phyloP scores from a whole-genome alignment of 2,113 vertebrate genomes.

The Lampris megalopsis region DNA sequence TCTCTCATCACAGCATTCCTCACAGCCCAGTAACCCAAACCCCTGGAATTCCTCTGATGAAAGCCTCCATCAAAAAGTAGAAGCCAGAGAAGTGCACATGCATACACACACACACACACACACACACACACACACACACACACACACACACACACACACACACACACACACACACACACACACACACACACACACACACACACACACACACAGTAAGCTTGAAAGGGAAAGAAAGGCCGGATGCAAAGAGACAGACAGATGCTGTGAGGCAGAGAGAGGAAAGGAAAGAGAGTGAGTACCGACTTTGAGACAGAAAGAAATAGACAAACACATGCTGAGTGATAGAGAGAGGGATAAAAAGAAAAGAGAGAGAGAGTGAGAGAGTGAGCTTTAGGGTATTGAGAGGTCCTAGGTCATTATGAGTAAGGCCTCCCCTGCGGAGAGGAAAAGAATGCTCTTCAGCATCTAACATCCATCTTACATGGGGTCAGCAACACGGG shows the following conservation, averaged over 20 bases:
- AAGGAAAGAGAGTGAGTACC: not conserved
- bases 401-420: slow-evolving; percentile 51
- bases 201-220: not conserved
- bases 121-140: slow-evolving; percentile 10
- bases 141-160: not conserved
- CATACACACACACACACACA: slow-evolving; percentile 1
- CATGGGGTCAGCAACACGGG: slow-evolving; percentile 20
- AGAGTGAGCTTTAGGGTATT: slow-evolving; percentile 17
- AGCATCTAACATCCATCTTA: slow-evolving; percentile 56
- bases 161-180: not conserved
- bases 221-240: too few relatives aligned
- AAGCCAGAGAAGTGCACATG: not conserved
- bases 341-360: not conserved
- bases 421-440: slow-evolving; percentile 38
- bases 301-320: slow-evolving; percentile 9
- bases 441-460: slow-evolving; percentile 45
- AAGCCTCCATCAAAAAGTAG: not conserved
- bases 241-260: not conserved
- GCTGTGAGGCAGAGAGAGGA: not conserved
- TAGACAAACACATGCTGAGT: slow-evolving; percentile 33
- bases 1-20: not conserved
- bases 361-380: slow-evolving; percentile 30
- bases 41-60: not conserved
- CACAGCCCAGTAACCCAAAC: not conserved
- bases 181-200: not conserved